Evolutionary conservation across 1,140 invertebrate genomes (phyloP).

Genomic region (Propsilocerus akamusi): DNA sequence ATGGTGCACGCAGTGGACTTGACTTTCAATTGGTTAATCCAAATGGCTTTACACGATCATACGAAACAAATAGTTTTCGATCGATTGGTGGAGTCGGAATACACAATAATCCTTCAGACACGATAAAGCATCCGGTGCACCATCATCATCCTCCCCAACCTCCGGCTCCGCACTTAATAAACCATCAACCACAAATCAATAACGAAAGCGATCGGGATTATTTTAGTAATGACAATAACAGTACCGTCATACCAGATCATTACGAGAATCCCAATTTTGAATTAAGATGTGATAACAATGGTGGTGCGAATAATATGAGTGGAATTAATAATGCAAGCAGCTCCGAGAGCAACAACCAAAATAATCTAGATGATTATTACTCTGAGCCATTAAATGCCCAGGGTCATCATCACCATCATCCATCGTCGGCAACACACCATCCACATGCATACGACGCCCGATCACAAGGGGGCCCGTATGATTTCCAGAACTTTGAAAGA

Average conservation of each 20-base stretch:
- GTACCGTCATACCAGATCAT: conserved; percentile 12
- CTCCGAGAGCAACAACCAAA: conserved; percentile 6
- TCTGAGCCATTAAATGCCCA: conserved; percentile 16
- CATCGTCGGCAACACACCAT: background rate
- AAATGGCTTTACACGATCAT: conserved; percentile 13
- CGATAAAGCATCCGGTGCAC: conserved; percentile 14
- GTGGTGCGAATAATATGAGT: background rate
- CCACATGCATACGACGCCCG: background rate
- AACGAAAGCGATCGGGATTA: conserved; percentile 11
- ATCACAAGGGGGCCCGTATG: conserved; percentile 10
- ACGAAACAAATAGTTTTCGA: conserved; percentile 18
- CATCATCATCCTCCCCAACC: conserved; percentile 5
- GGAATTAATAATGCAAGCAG: conserved; percentile 5
- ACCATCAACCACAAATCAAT: conserved; percentile 4
- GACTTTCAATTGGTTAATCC: conserved; percentile 9
- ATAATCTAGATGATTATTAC: conserved; percentile 20
- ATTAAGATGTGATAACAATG: conserved; percentile 8
- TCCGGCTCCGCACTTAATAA: conserved; percentile 6
- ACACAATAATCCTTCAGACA: background rate
- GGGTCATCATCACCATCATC: background rate
- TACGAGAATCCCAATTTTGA: conserved; percentile 25
- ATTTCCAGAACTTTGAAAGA: conserved; percentile 22
- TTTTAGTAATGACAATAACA: conserved; percentile 9
- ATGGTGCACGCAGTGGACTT: background rate
- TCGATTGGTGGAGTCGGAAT: conserved; percentile 7